Evolutionary conservation across 2,797 vertebrate genomes (phyloP), one percentile per base, ranked within the genome.

Genomic region (Pelochelys cantorii): DNA sequence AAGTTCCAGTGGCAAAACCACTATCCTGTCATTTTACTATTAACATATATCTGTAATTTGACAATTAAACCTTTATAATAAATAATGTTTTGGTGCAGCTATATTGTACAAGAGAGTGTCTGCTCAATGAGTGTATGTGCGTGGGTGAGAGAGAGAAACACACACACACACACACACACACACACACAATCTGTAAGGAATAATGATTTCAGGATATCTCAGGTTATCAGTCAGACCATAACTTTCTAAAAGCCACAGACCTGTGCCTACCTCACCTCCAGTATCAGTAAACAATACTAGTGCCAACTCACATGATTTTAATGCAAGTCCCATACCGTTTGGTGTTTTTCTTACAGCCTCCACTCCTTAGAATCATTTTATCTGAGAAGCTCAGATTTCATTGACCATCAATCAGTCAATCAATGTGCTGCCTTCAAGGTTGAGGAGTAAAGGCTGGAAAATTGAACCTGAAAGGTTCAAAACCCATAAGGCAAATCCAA

Each of bases 1-100:
- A 12, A 92, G 54, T 65, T 83, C 23, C 53, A 86, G 81, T 75
- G 71, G 91, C 60, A 93, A 79, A 90, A 80, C 31, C 77, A 74
- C 54, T 56, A 4, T 37, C n/a, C 13, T 75, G 42, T 37, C 0
- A 0, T 7, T 55, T 90, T 74, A 34, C 83, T 84, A 29, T n/a
- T 55, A 18, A 54, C 5, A 11, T 12, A 83, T 42, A 13, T 53
- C 62, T 20, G 5, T 48, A 77, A 74, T 77, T 77, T 27, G 13
- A 77, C 74, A 83, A 79, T 88, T 95, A 20, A 55, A 29, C 81
- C 12, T 1, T 77, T 27, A 77, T 57, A 52, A 18, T 0, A 83
- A 27, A 5, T 84, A 79, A 85, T 37, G 18, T 71, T 78, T 77
- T 77, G 29, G 42, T 87, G 29, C 7, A 7, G 1, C 79, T 20